Percentiles rank a stretch among this genome's conserved stretches.
These are phyloP conservation scores for Epizoanthus stellaris DNA, from an alignment of 92 coral and sea anemone genomes.

Conservation along the genomic window DNA sequence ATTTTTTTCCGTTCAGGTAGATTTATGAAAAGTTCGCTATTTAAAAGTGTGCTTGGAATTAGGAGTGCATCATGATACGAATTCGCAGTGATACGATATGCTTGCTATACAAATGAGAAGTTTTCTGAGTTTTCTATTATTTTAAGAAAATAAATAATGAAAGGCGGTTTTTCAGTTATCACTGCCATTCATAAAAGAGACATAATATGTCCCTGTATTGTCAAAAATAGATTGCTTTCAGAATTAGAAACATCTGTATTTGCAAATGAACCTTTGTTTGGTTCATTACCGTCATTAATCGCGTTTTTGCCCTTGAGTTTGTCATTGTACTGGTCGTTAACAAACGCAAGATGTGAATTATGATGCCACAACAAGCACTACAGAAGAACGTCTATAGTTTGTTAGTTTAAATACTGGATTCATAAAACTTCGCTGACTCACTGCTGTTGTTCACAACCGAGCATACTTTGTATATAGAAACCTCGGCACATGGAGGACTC, in stretches of 20 bases:
- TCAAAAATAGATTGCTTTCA: neutral
- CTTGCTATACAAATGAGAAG: neutral
- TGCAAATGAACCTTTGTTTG: neutral
- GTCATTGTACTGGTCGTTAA: neutral
- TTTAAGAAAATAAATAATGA: neutral
- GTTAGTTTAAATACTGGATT: neutral
- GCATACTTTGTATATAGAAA: neutral
- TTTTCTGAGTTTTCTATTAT: neutral
- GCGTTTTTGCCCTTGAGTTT: neutral
- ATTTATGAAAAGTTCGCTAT: too few species aligned
- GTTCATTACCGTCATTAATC: neutral
- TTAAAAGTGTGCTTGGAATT: too few species aligned
- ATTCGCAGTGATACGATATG: neutral
- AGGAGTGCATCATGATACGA: too few species aligned
- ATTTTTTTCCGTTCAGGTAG: too few species aligned
- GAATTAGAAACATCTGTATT: conserved; percentile 19
- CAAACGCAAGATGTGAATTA: neutral
- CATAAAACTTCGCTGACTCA: neutral
- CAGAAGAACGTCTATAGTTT: neutral
- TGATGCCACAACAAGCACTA: neutral
- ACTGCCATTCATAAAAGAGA: too few species aligned
- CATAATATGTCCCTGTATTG: conserved; percentile 6
- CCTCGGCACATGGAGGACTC: conserved; percentile 5
- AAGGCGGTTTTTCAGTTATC: neutral
- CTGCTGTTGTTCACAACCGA: neutral